phyloP scores from a whole-genome alignment of 2,888 invertebrate genomes.

The Nephrocerus scutellatus region DNA sequence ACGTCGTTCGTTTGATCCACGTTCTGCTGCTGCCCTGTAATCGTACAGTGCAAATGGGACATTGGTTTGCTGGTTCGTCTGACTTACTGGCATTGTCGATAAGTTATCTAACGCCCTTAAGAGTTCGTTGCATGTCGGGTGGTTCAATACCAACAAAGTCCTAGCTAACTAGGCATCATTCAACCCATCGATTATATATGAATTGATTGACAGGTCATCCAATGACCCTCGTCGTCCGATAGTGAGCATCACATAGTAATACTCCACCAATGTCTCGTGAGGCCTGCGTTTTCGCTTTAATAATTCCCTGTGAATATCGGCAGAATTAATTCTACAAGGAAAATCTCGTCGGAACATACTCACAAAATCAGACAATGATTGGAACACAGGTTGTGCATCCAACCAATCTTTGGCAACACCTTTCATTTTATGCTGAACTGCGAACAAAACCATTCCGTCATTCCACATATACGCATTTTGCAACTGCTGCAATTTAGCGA shows the following conservation, averaged over 20 bases:
- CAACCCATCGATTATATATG: constrained; percentile 19
- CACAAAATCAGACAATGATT: constrained; percentile 6
- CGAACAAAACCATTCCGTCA: constrained; percentile 6
- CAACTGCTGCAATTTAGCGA: constrained; percentile 5
- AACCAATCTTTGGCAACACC: constrained; percentile 8
- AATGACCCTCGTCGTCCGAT: constrained; percentile 16
- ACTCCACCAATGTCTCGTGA: constrained; percentile 14
- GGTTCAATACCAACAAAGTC: constrained; percentile 16
- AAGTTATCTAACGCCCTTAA: constrained; percentile 18
- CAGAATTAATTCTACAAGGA: constrained; percentile 10
- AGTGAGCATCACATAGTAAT: constrained; percentile 19
- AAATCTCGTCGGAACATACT: constrained; percentile 6
- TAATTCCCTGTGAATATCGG: constrained; percentile 15
- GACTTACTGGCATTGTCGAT: constrained; percentile 3
- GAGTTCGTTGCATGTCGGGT: constrained; percentile 13
- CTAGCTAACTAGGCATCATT: constrained; percentile 17
- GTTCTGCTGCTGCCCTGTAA: too few relatives aligned
- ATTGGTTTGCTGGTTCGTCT: too few relatives aligned
- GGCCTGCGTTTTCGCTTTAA: constrained; percentile 9
- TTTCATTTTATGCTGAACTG: constrained; percentile 9
- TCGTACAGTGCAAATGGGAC: too few relatives aligned
- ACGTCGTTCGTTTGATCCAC: not conserved
- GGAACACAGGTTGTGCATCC: constrained; percentile 9
- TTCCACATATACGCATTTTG: constrained; percentile 4
- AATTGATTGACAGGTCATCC: constrained; percentile 19